These are phyloP conservation scores for Xiphophorus maculatus DNA, from an alignment of 2,113 vertebrate genomes.

Conservation along the genomic window DNA sequence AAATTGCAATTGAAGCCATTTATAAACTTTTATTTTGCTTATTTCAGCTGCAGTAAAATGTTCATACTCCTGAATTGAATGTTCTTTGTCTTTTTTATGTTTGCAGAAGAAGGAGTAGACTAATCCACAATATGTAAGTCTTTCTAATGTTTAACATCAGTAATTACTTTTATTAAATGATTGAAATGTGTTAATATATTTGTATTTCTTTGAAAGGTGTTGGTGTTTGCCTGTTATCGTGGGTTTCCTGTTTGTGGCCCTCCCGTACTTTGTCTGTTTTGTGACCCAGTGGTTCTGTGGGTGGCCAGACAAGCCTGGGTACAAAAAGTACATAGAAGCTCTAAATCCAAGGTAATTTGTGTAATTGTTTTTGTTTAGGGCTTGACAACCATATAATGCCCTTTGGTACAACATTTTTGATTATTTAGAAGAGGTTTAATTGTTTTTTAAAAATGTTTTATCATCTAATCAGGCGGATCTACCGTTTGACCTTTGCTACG, in stretches of 20 bases:
- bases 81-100: constrained; percentile 3
- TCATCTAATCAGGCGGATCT: constrained; percentile 65
- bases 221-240: constrained; percentile 60
- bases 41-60: too few relatives aligned
- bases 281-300: constrained; percentile 75
- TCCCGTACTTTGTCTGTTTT: constrained; percentile 75
- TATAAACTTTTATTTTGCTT: not conserved
- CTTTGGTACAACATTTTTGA: not conserved
- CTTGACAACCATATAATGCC: not conserved
- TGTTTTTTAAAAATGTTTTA: constrained; percentile 2
- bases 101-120: constrained; percentile 17
- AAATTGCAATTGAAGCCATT: not conserved
- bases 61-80: not conserved
- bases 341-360: constrained; percentile 74
- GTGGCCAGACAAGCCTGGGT: constrained; percentile 77
- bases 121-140: constrained; percentile 51
- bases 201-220: constrained; percentile 53
- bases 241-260: constrained; percentile 64
- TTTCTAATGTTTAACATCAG: constrained; percentile 2
- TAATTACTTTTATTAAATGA: not conserved
- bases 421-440: not conserved
- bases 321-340: constrained; percentile 78
- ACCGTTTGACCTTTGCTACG: constrained; percentile 71
- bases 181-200: not conserved
- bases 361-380: not conserved